Conservation (phyloP, 64 coral and sea anemone species). For the Pocillopora verrucosa region DNA sequence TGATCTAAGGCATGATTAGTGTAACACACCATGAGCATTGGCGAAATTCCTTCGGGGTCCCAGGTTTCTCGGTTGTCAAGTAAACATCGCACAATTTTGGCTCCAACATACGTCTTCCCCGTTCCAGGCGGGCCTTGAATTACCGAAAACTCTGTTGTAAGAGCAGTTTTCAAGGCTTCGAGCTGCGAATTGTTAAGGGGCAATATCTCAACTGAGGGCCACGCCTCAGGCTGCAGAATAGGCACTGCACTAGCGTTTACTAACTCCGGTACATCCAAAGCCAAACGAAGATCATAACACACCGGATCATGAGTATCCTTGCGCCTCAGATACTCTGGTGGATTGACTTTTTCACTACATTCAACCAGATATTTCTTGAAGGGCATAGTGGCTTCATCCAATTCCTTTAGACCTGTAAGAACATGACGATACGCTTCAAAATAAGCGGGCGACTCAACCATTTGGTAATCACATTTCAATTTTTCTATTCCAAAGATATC, state of each 20-base stretch:
- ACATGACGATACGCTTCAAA: constrained; percentile 77
- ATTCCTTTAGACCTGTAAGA: constrained; percentile 53
- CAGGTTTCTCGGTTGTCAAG: constrained; percentile 34
- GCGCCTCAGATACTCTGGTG: constrained; percentile 42
- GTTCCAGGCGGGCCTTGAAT: constrained; percentile 96
- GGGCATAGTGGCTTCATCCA: constrained; percentile 42
- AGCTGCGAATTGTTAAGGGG: constrained; percentile 75
- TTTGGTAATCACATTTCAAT: constrained; percentile 17
- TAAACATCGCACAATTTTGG: constrained; percentile 62
- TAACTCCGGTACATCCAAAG: not conserved
- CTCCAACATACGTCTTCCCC: constrained; percentile 86
- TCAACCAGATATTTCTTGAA: constrained; percentile 42
- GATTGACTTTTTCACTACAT: constrained; percentile 22
- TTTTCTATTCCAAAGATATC: constrained; percentile 46
- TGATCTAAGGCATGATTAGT: constrained; percentile 63
- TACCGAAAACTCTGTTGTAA: constrained; percentile 86
- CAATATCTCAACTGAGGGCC: constrained; percentile 54
- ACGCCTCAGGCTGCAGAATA: constrained; percentile 30
- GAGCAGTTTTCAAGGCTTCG: constrained; percentile 72
- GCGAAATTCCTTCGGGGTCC: not conserved
- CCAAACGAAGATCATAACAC: constrained; percentile 42
- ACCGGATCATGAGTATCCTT: not conserved
- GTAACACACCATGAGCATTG: constrained; percentile 62
- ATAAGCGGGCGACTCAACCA: constrained; percentile 58
- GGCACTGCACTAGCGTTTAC: constrained; percentile 33